phyloP scores from a whole-genome alignment of 2,888 invertebrate genomes.

The Mylabris sibirica region DNA sequence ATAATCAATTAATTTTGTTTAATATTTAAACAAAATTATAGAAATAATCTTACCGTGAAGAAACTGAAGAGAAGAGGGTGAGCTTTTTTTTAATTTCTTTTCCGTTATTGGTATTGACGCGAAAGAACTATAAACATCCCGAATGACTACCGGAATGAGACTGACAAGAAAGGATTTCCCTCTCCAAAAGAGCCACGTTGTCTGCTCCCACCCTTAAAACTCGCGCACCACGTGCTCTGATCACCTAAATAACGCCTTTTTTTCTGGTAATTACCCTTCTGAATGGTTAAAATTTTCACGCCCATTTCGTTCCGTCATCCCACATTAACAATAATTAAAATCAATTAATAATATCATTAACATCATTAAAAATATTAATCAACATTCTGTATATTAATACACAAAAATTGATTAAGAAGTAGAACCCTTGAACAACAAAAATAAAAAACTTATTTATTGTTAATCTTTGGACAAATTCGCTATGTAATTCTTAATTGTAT shows the following conservation, averaged over 20 bases:
- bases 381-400: no score
- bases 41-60: constrained; percentile 17
- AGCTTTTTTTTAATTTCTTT: neutral
- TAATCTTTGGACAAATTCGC: no score
- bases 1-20: constrained; percentile 18
- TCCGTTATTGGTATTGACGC: constrained; percentile 32
- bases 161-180: constrained; percentile 53
- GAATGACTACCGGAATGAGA: constrained; percentile 49
- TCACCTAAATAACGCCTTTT: constrained; percentile 40
- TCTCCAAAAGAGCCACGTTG: constrained; percentile 52
- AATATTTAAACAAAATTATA: neutral
- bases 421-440: no score
- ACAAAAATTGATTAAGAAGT: no score
- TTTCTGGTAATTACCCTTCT: constrained; percentile 10
- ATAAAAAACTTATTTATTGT: no score
- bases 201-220: constrained; percentile 49
- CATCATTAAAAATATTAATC: neutral
- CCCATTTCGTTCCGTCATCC: neutral
- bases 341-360: neutral
- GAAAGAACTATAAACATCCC: constrained; percentile 44
- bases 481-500: no score
- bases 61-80: neutral
- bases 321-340: neutral
- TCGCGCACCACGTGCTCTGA: constrained; percentile 59
- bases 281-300: constrained; percentile 11